Evolutionary conservation across 2,113 vertebrate species (phyloP), one percentile per base, ranked within the genome.

Genomic region (Sinocyclocheilus grahami): DNA sequence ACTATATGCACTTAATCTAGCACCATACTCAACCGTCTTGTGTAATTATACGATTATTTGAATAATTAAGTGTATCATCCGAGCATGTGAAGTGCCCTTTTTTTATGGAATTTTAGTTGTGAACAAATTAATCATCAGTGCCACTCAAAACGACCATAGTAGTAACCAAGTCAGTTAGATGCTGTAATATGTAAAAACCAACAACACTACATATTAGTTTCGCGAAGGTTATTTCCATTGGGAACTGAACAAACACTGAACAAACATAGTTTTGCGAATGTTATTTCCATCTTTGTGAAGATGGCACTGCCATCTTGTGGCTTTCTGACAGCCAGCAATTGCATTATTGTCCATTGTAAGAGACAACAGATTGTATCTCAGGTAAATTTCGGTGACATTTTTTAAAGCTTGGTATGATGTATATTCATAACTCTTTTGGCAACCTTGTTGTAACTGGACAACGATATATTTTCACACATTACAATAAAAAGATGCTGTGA

Each of bases 241-340:
- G 30, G 30, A 18, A 30, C 33, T 10, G 16, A 71, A 39, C 6
- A 71, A 71, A 71, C 3, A 69, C n/a, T 33, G 30, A 33, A 33
- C 62, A 67, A 24, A 2, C 13, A 10, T 20, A 13, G 16, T 37
- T 71, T 37, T 39, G 33, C 1, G 14, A 37, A 71, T 71, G 33
- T 71, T 37, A 37, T 37, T 33, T 33, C 30, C 30, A 33, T 33
- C 30, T 33, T 33, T 72, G 37, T 33, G 48, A 72, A 69, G 67
- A 22, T 7, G 65, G 86, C 65, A 86, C 5, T 82, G 2, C 91
- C 91, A 91, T 82, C 92, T 86, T 82, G 86, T 91, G 92, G 65
- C 33, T 0, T n/a, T 9, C 33, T 42, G 69, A 13, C 33, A 74
- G 69, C 4, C 37, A 10, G 20, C 10, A 11, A 39, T 42, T 42